Conservation (phyloP, 2,888 invertebrate species). For the Drosophila gaucha region DNA sequence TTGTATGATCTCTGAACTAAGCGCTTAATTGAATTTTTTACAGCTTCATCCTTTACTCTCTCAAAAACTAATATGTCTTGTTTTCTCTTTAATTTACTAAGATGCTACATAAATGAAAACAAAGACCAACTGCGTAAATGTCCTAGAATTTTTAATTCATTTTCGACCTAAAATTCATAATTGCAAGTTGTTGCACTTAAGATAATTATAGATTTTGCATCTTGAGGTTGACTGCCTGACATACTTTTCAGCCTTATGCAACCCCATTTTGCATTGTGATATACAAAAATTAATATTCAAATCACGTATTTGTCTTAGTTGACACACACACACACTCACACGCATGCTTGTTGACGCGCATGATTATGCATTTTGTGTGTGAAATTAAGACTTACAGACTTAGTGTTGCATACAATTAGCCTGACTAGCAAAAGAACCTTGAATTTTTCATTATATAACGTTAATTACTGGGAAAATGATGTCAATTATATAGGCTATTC, state of each 20-base stretch:
- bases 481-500: constrained; percentile 29
- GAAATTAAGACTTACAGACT: constrained; percentile 60
- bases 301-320: constrained; percentile 69
- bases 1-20: no score
- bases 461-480: constrained; percentile 39
- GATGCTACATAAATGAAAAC: no score
- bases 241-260: constrained; percentile 29
- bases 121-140: not conserved
- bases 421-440: constrained; percentile 50
- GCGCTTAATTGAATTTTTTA: no score
- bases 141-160: constrained; percentile 11
- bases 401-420: constrained; percentile 45
- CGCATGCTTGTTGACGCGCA: constrained; percentile 38
- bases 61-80: not conserved
- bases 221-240: constrained; percentile 28
- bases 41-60: no score
- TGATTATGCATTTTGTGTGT: constrained; percentile 73
- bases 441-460: constrained; percentile 34
- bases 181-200: constrained; percentile 8
- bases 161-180: not conserved
- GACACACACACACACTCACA: constrained; percentile 42
- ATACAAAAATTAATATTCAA: constrained; percentile 65
- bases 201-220: constrained; percentile 20
- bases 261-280: constrained; percentile 15
- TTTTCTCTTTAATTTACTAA: not conserved